Evolutionary conservation across 2,797 vertebrate genomes (phyloP).

Genomic region (Lates japonicus): DNA sequence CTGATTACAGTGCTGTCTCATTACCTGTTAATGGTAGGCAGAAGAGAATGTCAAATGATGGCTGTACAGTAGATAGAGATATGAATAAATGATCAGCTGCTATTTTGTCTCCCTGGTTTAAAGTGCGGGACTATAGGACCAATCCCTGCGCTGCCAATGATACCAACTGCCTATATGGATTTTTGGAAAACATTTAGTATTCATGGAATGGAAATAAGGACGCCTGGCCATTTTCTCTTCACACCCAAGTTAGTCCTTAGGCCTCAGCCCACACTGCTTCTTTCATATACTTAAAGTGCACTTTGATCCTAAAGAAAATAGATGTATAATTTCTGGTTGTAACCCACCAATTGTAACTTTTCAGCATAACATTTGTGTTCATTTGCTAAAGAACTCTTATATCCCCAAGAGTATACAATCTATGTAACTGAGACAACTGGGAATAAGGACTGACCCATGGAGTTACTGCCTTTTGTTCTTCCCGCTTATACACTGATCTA

Average conservation of each 20-base stretch:
- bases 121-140: conserved; percentile 12
- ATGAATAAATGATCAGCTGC: conserved; percentile 75
- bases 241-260: background rate
- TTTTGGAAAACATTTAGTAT: conserved; percentile 24
- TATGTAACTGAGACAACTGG: conserved; percentile 7
- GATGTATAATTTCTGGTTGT: conserved; percentile 6
- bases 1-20: conserved; percentile 22
- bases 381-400: conserved; percentile 1
- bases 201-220: conserved; percentile 34
- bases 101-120: conserved; percentile 28
- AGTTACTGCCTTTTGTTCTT: conserved; percentile 45
- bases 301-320: background rate
- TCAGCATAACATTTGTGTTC: background rate
- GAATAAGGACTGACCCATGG: conserved; percentile 4
- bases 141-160: conserved; percentile 6
- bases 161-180: conserved; percentile 11
- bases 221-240: background rate
- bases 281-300: background rate
- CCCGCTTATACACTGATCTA: conserved; percentile 39
- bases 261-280: background rate
- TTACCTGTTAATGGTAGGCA: conserved; percentile 26
- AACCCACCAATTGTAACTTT: background rate
- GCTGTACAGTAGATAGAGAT: conserved; percentile 52
- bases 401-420: conserved; percentile 11
- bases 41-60: conserved; percentile 6